Evolutionary conservation across 2,113 vertebrate genomes (phyloP).

Genomic region (Ptyas mucosa): DNA sequence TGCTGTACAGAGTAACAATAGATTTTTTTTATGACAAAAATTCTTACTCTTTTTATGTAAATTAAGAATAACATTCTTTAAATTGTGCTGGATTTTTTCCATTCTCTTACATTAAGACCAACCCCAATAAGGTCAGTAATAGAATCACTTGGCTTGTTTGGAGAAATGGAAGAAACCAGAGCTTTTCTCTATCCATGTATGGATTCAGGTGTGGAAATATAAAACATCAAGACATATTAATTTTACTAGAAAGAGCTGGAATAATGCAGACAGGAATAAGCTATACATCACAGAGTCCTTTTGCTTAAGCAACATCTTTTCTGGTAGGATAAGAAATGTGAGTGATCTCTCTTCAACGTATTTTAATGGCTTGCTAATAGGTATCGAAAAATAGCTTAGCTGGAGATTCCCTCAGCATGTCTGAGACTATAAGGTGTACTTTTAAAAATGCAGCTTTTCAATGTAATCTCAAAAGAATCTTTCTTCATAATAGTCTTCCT

Average conservation of each 20-base stretch:
- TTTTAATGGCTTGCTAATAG: neutral
- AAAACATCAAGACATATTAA: neutral
- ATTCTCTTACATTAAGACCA: neutral
- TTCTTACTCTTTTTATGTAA: neutral
- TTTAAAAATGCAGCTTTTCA: constrained; percentile 16
- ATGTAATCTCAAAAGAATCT: constrained; percentile 20
- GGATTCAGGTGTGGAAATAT: neutral
- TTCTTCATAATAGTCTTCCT: constrained; percentile 33
- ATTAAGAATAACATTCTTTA: neutral
- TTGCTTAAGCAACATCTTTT: neutral
- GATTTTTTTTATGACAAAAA: neutral
- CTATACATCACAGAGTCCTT: constrained; percentile 20
- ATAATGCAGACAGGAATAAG: neutral
- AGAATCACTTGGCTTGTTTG: neutral
- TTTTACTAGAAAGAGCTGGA: neutral
- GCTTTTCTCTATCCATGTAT: neutral
- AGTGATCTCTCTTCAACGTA: constrained; percentile 12
- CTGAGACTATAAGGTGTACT: neutral
- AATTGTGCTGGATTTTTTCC: neutral
- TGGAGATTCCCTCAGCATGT: constrained; percentile 14
- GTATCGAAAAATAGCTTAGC: constrained; percentile 17
- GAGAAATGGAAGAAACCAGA: neutral
- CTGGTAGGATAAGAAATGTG: neutral
- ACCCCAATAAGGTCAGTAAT: neutral
- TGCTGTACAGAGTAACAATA: neutral